phyloP scores from a whole-genome alignment of 1,140 invertebrate genomes.

The roundworm (Caenorhabditis elegans) region WBcel235 BX284603.4:2672001-2672500 shows the following conservation, averaged over 20 bases:
- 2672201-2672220: slow-evolving; percentile 65
- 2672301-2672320: slow-evolving; percentile 59
- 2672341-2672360: slow-evolving; percentile 59
- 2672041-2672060: slow-evolving; percentile 57
- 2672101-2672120: slow-evolving; percentile 57
- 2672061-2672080: slow-evolving; percentile 64
- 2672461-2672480: slow-evolving; percentile 45
- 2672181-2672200: slow-evolving; percentile 58
- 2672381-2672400: slow-evolving; percentile 64
- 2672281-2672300: slow-evolving; percentile 65
- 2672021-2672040: slow-evolving; percentile 63
- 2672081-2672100: slow-evolving; percentile 65
- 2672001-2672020: slow-evolving; percentile 61
- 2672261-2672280: slow-evolving; percentile 61
- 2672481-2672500: slow-evolving; percentile 60
- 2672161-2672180: slow-evolving; percentile 62
- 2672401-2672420: slow-evolving; percentile 57
- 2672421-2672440: slow-evolving; percentile 44
- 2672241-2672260: slow-evolving; percentile 62
- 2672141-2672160: slow-evolving; percentile 52
- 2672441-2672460: slow-evolving; percentile 47
- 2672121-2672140: slow-evolving; percentile 62
- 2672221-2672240: slow-evolving; percentile 66
- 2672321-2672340: slow-evolving; percentile 59
- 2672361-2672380: slow-evolving; percentile 63